Base-by-base conservation (phyloP, 1,140 invertebrate species). In the Antheraea pernyi region DNA sequence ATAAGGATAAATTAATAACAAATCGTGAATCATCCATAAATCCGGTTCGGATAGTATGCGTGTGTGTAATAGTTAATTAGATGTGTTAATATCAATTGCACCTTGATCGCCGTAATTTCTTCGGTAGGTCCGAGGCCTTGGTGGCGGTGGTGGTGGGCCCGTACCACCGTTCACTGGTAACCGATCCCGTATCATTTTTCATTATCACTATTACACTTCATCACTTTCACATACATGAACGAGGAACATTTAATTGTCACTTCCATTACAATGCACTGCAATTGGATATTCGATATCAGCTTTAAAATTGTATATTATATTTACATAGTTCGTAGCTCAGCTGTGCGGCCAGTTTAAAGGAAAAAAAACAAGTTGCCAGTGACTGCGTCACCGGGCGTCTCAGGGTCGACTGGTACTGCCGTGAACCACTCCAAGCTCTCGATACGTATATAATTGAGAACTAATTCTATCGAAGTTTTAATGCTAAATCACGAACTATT, bases 81-180 rank as follows among this genome's bases (percentile, higher is more conserved):
- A 64, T 71, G 46, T 65, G 53, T 68, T 48, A 72, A 60, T 59
- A 67, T 72, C 48, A 72, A 77, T 71, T 81, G 80, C 81, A 93
- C 92, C 92, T 93, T 92, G 91, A 82, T 93, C 92, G 77, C 90
- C 92, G 76, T 88, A 91, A 74, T 92, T 91, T 78, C 90, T 83
- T 67, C 92, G 86, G 68, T 89, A 85, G 73, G 91, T 92, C 69
- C 85, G 79, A 67, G 84, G 84, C 80, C 89, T 85, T 73, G 81
- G 76, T 70, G 78, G 72, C 75, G 88, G 84, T 69, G 78, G 72
- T 73, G 88, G 84, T 69, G 85, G 83, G 66, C 80, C 78, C 68
- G 79, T 78, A 60, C 79, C 81, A 71, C 84, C 83, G 69, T 81
- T 83, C 77, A 84, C 74, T 72, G 82, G 79, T 72, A 77, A 81